These are phyloP conservation scores for Poicephalus gulielmi DNA, from an alignment of 2,113 vertebrate species.

Conservation along the genomic window DNA sequence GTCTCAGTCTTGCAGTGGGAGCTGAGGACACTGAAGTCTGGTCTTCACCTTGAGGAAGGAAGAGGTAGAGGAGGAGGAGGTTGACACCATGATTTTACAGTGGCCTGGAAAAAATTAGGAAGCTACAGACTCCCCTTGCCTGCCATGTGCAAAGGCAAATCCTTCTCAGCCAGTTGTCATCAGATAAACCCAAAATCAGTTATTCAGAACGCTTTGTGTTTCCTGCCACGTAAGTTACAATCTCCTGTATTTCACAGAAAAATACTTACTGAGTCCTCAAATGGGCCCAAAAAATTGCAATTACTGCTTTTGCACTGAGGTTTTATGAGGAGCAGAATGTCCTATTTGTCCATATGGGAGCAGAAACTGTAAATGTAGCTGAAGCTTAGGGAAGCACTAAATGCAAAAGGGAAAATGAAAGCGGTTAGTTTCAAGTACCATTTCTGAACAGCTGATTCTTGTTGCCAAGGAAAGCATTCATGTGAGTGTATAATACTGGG, in stretches of 20 bases:
- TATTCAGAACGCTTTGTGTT: not conserved
- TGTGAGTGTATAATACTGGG: not conserved
- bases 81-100: not conserved
- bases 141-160: not conserved
- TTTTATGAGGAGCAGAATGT: not conserved
- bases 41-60: not conserved
- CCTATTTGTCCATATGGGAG: not conserved
- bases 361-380: not conserved
- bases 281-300: not conserved
- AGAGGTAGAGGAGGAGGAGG: not conserved
- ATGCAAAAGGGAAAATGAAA: not conserved
- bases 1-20: not conserved
- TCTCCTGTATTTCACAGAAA: not conserved
- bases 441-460: not conserved
- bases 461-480: not conserved
- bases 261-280: not conserved
- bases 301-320: not conserved
- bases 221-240: not conserved
- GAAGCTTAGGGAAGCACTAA: not conserved
- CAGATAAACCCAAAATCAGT: not conserved
- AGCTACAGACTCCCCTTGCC: not conserved
- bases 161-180: not conserved
- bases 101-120: not conserved
- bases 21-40: not conserved
- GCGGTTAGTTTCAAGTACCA: not conserved